Percentiles rank a stretch among this genome's conserved stretches.
Evolutionary conservation across 2,888 invertebrate species (phyloP).

Genomic region (Oscheius sp.): DNA sequence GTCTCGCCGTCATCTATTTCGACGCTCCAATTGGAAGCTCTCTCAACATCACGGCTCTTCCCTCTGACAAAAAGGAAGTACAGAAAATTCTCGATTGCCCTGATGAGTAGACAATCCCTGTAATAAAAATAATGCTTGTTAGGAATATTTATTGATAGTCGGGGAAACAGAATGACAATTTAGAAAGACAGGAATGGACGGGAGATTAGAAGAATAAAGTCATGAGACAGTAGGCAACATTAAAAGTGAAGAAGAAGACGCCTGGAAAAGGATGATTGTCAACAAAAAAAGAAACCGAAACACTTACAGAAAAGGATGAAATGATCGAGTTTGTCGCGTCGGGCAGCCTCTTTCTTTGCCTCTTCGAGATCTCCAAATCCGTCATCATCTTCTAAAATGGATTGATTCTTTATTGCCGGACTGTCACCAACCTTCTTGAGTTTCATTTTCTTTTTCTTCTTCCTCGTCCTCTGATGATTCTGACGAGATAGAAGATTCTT

Average conservation of each 20-base stretch:
- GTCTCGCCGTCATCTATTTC: slow-evolving; percentile 14
- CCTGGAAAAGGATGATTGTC: background rate
- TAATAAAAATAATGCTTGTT: background rate
- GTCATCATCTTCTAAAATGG: no score
- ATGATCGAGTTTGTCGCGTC: background rate
- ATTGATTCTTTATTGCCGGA: no score
- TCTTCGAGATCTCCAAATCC: background rate
- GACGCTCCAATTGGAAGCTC: background rate
- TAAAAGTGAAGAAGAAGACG: background rate
- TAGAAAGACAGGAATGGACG: background rate
- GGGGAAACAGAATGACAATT: background rate
- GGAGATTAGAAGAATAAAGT: background rate
- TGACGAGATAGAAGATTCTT: no score
- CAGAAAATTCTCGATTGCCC: background rate
- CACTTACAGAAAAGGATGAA: background rate
- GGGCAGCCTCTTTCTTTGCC: background rate
- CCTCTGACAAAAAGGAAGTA: background rate
- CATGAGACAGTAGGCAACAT: background rate
- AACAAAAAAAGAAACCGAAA: background rate
- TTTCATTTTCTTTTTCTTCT: no score
- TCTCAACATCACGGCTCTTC: background rate
- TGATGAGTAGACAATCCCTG: background rate
- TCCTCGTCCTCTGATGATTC: no score
- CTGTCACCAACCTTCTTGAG: no score
- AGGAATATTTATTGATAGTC: no score